Conservation (phyloP, 2,888 invertebrate species). For the Dione vanillae region DNA sequence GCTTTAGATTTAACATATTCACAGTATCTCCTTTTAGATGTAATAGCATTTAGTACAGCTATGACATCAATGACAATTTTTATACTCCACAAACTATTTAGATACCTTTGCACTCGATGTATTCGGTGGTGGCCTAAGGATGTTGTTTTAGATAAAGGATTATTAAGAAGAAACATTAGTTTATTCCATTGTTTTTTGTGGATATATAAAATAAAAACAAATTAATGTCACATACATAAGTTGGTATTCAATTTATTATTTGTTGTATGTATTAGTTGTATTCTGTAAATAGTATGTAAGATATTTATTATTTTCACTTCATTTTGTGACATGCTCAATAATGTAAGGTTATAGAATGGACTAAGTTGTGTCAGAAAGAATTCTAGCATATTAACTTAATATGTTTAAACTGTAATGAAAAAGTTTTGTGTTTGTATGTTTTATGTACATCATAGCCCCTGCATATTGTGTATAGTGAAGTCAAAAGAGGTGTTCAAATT, state of each 20-base stretch:
- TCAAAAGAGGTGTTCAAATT: slow-evolving; percentile 27
- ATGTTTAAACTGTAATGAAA: neutral
- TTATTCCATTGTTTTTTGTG: slow-evolving; percentile 70
- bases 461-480: slow-evolving; percentile 16
- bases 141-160: slow-evolving; percentile 66
- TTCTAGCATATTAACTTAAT: slow-evolving; percentile 10
- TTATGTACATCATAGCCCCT: slow-evolving; percentile 13
- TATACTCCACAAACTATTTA: slow-evolving; percentile 70
- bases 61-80: slow-evolving; percentile 61
- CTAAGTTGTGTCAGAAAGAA: neutral
- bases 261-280: slow-evolving; percentile 40
- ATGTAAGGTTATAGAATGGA: slow-evolving; percentile 21
- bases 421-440: slow-evolving; percentile 12
- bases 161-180: slow-evolving; percentile 68
- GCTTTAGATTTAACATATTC: slow-evolving; percentile 75
- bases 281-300: slow-evolving; percentile 72
- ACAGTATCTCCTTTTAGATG: slow-evolving; percentile 76
- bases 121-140: slow-evolving; percentile 75
- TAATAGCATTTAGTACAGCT: slow-evolving; percentile 65
- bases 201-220: slow-evolving; percentile 72
- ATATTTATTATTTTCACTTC: slow-evolving; percentile 61
- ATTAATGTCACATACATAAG: slow-evolving; percentile 54
- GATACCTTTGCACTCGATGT: slow-evolving; percentile 73
- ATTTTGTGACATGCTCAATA: slow-evolving; percentile 34
- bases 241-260: slow-evolving; percentile 35